Evolutionary conservation across 2,888 invertebrate species (phyloP), one percentile per base, ranked within the genome.

Genomic region (Hemistola chrysoprasaria): DNA sequence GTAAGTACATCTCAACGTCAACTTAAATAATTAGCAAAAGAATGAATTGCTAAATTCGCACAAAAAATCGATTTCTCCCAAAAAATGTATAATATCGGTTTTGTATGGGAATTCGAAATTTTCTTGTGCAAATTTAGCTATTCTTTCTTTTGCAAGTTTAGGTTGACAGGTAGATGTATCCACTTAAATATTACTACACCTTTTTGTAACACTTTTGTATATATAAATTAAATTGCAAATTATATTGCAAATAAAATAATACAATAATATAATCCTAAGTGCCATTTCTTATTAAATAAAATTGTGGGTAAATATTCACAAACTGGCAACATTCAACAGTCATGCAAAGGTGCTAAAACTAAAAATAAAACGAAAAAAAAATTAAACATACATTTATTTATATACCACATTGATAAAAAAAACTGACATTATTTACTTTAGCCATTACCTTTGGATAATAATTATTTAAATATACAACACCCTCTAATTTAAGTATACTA

Each of bases 401-500:
- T 77, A 81, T 77, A 16, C 4, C 71, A 82, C 76, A 80, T 69
- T 70, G 75, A 67, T 59, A 66, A 52, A 36, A 36, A 28, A 43
- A 46, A 67, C 59, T 62, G 62, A 65, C 61, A 60, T 61, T 73
- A 60, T 70, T 70, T 75, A 73, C 66, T 47, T 46, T 34, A 67
- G 72, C 75, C 75, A 62, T 70, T 61, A 78, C 77, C 78, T 77
- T 78, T 79, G 73, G 73, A 78, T 69, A 69, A 62, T 44, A 32
- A 21, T 11, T 16, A 16, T 3, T 16, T 16, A 22, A 38, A 37
- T 28, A 33, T 34, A 71, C 56, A 58, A 65, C 44, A 59, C 78
- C 80, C 78, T 75, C 78, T 78, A 73, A 65, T 64, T 77, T 82
- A 85, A 86, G 87, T 87, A n/a, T n/a, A 87, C 86, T 83, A 78